These are phyloP conservation scores for Huso huso DNA, from an alignment of 2,797 vertebrate species.

Conservation along the genomic window DNA sequence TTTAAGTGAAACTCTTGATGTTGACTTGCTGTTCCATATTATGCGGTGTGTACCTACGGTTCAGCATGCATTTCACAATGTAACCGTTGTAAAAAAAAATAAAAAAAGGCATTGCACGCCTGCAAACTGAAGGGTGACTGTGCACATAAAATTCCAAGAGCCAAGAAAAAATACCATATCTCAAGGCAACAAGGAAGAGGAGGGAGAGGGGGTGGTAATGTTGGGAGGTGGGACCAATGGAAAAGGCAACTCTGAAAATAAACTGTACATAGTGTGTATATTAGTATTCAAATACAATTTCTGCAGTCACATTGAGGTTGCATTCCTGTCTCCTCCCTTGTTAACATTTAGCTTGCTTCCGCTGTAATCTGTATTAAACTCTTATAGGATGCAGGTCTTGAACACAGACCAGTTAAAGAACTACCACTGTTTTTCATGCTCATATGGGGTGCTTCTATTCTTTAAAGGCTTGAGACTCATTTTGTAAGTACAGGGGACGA, in stretches of 20 bases:
- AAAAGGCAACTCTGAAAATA: slow-evolving; percentile 39
- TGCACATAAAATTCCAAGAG: slow-evolving; percentile 56
- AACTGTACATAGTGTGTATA: slow-evolving; percentile 74
- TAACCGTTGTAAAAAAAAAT: slow-evolving; percentile 52
- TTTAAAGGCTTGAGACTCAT: slow-evolving; percentile 58
- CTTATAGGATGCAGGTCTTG: slow-evolving; percentile 59
- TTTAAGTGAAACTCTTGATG: slow-evolving; percentile 54
- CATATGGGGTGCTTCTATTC: slow-evolving; percentile 58
- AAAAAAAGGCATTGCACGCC: slow-evolving; percentile 55
- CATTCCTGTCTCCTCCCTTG: slow-evolving; percentile 48
- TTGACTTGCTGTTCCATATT: slow-evolving; percentile 53
- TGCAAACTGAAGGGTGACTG: slow-evolving; percentile 47
- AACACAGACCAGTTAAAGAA: slow-evolving; percentile 57
- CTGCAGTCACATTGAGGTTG: slow-evolving; percentile 56
- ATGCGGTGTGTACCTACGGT: slow-evolving; percentile 59
- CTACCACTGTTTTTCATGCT: slow-evolving; percentile 46
- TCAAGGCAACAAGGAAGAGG: slow-evolving; percentile 47
- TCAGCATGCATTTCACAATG: slow-evolving; percentile 64
- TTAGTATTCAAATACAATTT: slow-evolving; percentile 54
- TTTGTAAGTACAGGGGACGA: slow-evolving; percentile 58
- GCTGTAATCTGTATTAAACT: slow-evolving; percentile 55
- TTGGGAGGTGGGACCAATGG: slow-evolving; percentile 37
- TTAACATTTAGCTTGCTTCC: slow-evolving; percentile 57
- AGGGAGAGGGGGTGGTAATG: slow-evolving; percentile 17
- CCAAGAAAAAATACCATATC: slow-evolving; percentile 29